Conservation (phyloP, 1,140 invertebrate genomes). For the Arion vulgaris region DNA sequence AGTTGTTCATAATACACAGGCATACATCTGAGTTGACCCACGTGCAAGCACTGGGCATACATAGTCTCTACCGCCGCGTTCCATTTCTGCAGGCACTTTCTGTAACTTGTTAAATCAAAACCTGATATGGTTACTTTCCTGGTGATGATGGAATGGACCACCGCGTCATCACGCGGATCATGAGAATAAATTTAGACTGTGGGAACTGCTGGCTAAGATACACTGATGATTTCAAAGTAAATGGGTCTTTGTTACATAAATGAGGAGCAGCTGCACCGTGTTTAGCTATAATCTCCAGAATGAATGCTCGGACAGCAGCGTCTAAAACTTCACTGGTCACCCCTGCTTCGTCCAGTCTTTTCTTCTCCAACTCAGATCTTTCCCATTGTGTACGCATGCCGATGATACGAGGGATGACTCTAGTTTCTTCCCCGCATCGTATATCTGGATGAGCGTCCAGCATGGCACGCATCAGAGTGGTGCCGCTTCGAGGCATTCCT, state of each 20-base stretch:
- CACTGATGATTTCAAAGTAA: conserved; percentile 89
- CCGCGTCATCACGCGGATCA: conserved; percentile 96
- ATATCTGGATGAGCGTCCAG: conserved; percentile 97
- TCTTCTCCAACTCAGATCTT: conserved; percentile 63
- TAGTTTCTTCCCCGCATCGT: conserved; percentile 97
- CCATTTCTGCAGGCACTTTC: conserved; percentile 96
- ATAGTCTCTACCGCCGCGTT: conserved; percentile 94
- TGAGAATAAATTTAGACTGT: conserved; percentile 94
- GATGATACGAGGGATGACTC: conserved; percentile 86
- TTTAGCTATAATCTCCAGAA: conserved; percentile 81
- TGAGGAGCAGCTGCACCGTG: conserved; percentile 91
- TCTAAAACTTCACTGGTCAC: conserved; percentile 93
- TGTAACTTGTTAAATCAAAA: conserved; percentile 93
- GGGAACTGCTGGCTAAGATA: conserved; percentile 84
- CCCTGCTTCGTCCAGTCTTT: conserved; percentile 92
- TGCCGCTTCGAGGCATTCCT: conserved; percentile 95
- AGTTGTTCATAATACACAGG: conserved; percentile 97
- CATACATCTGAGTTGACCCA: conserved; percentile 88
- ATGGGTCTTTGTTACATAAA: conserved; percentile 99
- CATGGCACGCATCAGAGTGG: conserved; percentile 97
- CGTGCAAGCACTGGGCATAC: conserved; percentile 90
- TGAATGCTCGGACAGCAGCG: conserved; percentile 95
- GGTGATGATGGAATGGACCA: conserved; percentile 98
- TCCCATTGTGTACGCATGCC: conserved; percentile 68
- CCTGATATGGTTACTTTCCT: conserved; percentile 98